These are phyloP conservation scores for Antennarius maculatus DNA, from an alignment of 2,797 vertebrate genomes.

Conservation along the genomic window DNA sequence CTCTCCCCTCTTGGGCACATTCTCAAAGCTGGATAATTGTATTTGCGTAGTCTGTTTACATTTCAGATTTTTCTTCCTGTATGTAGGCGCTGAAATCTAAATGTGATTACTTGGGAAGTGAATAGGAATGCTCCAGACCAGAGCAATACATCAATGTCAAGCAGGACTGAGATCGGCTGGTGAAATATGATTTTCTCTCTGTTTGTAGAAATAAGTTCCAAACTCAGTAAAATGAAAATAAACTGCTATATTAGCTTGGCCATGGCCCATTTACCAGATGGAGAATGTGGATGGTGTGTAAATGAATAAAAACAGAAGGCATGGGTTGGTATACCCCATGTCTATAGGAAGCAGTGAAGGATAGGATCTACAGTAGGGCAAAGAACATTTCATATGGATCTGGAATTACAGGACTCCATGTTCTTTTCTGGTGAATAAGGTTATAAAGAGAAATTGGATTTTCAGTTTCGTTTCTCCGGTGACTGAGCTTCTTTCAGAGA, in stretches of 20 bases:
- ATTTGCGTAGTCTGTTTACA: constrained; percentile 60
- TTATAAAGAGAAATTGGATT: constrained; percentile 60
- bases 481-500: constrained; percentile 36
- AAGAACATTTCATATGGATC: constrained; percentile 49
- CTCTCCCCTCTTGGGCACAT: constrained; percentile 5
- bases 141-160: constrained; percentile 73
- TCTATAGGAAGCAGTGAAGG: constrained; percentile 36
- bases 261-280: constrained; percentile 56
- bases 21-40: constrained; percentile 54
- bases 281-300: constrained; percentile 43
- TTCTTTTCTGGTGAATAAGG: constrained; percentile 48
- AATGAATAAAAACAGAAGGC: constrained; percentile 36
- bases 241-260: constrained; percentile 57
- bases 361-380: constrained; percentile 28
- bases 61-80: constrained; percentile 49
- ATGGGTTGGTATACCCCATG: constrained; percentile 35
- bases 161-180: constrained; percentile 53
- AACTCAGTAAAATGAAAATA: constrained; percentile 61
- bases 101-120: constrained; percentile 62
- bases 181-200: constrained; percentile 69
- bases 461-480: constrained; percentile 41
- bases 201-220: constrained; percentile 62
- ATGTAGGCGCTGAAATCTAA: constrained; percentile 59
- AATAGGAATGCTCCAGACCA: constrained; percentile 53
- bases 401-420: constrained; percentile 33